Base-by-base conservation (phyloP, 2,113 vertebrate species). In the Solenodon paradoxus region DNA sequence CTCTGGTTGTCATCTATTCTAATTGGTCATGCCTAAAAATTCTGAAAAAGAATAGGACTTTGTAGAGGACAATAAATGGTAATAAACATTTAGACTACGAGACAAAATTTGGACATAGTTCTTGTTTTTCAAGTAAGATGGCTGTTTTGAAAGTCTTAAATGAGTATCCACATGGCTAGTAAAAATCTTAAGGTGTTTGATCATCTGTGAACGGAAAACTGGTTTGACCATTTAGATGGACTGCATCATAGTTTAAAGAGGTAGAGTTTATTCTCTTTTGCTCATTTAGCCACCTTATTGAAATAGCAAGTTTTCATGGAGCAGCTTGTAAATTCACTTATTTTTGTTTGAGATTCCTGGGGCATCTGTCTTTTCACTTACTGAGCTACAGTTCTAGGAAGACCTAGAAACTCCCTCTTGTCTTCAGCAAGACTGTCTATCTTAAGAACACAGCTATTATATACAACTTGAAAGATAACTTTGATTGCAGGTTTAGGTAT, bases 341-440 rank as follows among this genome's bases (percentile, higher is more conserved):
- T 90, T 97, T 97, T 95, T 81, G 64, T 95, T 97, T 81, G 90
- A 93, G 84, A 92, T 94, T 95, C 87, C 77, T 84, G 64, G 93
- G 75, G 53, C 95, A 90, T 92, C 96, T 96, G 96, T 84, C 95
- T 95, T 97, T 96, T 95, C 79, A 88, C 90, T 96, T 88, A 88
- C 71, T 24, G 22, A 93, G 53, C 61, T 74, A 8, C 45, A 59
- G 79, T 86, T 94, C 69, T 79, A 88, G 42, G 89, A 95, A 86
- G 45, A 92, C 83, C 93, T 47, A 2, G 55, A 71, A 88, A 83
- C 55, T 96, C 59, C n/a, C 32, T 79, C 49, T 83, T 19, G 22
- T 89, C 82, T 75, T 75, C 26, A 71, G 47, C 63, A 81, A 51
- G 75, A 69, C 32, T 66, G 38, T 90, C 51, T n/a, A 6, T 87